phyloP scores from a whole-genome alignment of 1,140 invertebrate species.

The Drosophila suzukii region DNA sequence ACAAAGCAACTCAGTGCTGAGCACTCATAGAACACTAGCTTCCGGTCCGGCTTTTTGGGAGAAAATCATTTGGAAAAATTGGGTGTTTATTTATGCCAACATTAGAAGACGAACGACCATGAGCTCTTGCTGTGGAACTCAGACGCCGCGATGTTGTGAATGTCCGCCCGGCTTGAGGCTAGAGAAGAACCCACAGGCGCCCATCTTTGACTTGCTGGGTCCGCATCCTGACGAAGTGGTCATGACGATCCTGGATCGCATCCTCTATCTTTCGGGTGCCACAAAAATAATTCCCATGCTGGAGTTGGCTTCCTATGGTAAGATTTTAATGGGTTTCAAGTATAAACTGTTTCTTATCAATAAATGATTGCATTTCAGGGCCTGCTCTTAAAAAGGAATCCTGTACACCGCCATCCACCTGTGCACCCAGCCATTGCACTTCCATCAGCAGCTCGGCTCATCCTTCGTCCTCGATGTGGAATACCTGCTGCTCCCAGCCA shows the following conservation, averaged over 20 bases:
- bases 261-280: slow-evolving; percentile 45
- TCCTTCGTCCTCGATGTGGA: background rate
- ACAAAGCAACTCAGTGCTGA: slow-evolving; percentile 9
- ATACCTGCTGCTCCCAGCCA: background rate
- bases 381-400: background rate
- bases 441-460: background rate
- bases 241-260: slow-evolving; percentile 48
- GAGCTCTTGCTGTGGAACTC: slow-evolving; percentile 2
- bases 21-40: slow-evolving; percentile 17
- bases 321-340: background rate
- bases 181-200: background rate
- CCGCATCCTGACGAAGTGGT: slow-evolving; percentile 63
- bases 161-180: background rate
- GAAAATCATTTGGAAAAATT: slow-evolving; percentile 24
- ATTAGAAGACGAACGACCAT: slow-evolving; percentile 2
- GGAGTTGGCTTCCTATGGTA: background rate
- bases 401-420: background rate
- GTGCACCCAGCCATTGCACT: background rate
- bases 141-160: background rate
- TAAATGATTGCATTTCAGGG: background rate
- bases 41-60: slow-evolving; percentile 4
- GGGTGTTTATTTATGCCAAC: slow-evolving; percentile 14
- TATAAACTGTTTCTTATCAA: no score
- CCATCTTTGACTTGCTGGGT: background rate
- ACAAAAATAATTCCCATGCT: slow-evolving; percentile 28